Conservation (phyloP, 2,113 vertebrate species). For the Patagioenas fasciata region DNA sequence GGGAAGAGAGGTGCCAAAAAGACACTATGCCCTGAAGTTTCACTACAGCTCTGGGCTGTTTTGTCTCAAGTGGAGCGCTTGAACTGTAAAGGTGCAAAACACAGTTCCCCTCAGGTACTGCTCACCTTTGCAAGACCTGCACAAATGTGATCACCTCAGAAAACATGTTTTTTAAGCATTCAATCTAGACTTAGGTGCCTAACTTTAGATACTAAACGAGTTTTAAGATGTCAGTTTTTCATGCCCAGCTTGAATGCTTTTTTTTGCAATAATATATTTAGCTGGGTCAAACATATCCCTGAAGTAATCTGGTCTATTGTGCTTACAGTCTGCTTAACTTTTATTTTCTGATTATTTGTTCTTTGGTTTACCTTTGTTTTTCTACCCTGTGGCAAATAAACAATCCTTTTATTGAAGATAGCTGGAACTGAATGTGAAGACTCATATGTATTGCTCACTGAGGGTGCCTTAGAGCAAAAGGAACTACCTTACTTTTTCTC, state of each 20-base stretch:
- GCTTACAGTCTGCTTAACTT: slow-evolving; percentile 45
- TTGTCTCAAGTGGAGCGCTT: neutral
- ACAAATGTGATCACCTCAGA: neutral
- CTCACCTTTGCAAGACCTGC: neutral
- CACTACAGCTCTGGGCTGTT: neutral
- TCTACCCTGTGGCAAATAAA: slow-evolving; percentile 51
- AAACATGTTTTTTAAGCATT: neutral
- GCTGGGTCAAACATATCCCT: neutral
- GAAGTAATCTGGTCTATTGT: slow-evolving; percentile 41
- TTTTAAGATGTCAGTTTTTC: slow-evolving; percentile 5
- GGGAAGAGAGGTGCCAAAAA: neutral
- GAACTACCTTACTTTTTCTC: slow-evolving; percentile 23
- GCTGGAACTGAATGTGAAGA: slow-evolving; percentile 59
- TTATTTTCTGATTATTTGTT: slow-evolving; percentile 37
- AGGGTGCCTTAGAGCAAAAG: slow-evolving; percentile 36
- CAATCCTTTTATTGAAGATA: slow-evolving; percentile 64
- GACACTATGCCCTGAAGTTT: neutral
- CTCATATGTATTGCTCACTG: neutral
- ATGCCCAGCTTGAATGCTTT: neutral
- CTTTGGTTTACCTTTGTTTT: slow-evolving; percentile 44
- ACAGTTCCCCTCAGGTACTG: neutral
- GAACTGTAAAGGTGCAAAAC: neutral
- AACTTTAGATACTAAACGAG: neutral
- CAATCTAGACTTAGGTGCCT: neutral
- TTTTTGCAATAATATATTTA: slow-evolving; percentile 7